Evolutionary conservation across 2,888 invertebrate species (phyloP), one percentile per base, ranked within the genome.

Genomic region (Buathra laborator): DNA sequence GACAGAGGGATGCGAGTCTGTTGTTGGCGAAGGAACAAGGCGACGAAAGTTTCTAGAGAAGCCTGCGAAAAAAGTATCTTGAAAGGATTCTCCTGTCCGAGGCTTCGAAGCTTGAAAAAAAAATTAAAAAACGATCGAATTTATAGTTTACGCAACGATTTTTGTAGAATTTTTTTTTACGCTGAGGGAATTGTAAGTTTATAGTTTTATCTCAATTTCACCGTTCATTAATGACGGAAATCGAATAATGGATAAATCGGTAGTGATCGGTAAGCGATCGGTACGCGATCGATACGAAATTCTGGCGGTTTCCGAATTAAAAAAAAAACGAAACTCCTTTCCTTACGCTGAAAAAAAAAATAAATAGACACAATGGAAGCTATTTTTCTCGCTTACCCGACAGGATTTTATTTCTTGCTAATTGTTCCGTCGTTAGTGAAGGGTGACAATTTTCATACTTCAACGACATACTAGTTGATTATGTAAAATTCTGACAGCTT

Each of bases 401-500:
- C 7, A 2, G 1, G 1, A 37, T 7, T 9, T 7, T 7, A 37
- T 37, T 37, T 37, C 9, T 37, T 5, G 37, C 37, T 0, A 19
- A 53, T 19, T 19, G 9, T 53, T 53, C 53, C 53, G 53, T 53
- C 24, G 59, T 59, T 24, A 29, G 1, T 59, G 59, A 59, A 59
- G 12, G 59, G 6, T 59, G 12, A 29, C 24, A 59, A 16, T 53
- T 53, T 53, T 53, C 19, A 10, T 2, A 2, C 16, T 53, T 53
- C 2, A 53, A 19, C n/a, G 19, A 5, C 9, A 53, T 16, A 16
- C 16, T 24, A 59, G 29, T 59, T n/a, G 29, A 19, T 29, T 59
- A 24, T 59, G 75, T 64, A 37, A 64, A 64, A 9, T 43, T 64
- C 64, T 16, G 7, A 43, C n/a, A 64, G 64, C 64, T 37, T 37